These are phyloP conservation scores for Nymphicus hollandicus DNA, from an alignment of 2,113 vertebrate genomes.

Conservation along the genomic window DNA sequence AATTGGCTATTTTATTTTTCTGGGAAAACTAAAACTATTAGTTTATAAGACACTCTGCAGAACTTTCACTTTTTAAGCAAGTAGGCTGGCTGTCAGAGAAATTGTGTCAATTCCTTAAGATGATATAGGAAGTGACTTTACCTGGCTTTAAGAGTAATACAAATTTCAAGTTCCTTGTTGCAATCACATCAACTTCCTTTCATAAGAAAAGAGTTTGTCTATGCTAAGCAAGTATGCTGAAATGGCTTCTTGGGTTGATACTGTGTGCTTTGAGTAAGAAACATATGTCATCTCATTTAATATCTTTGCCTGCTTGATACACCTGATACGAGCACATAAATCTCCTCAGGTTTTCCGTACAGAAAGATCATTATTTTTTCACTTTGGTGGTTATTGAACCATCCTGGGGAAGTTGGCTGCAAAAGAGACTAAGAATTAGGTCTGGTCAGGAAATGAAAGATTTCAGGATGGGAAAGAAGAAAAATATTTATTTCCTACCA, in stretches of 20 bases:
- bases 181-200: not conserved
- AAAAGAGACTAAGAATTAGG: not conserved
- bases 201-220: not conserved
- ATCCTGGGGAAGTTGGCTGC: not conserved
- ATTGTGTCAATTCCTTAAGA: not conserved
- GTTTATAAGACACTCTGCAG: not conserved
- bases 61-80: not conserved
- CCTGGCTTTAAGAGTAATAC: not conserved
- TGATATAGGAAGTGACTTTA: not conserved
- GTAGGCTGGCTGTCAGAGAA: not conserved
- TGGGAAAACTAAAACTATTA: not conserved
- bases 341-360: not conserved
- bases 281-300: not conserved
- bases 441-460: not conserved
- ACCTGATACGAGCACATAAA: not conserved
- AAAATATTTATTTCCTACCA: not conserved
- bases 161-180: not conserved
- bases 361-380: not conserved
- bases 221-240: not conserved
- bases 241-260: not conserved
- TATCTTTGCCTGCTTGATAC: not conserved
- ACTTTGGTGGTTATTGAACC: not conserved
- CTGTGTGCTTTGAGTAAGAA: not conserved
- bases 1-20: not conserved
- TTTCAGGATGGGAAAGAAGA: not conserved